phyloP scores from a whole-genome alignment of 2,113 vertebrate genomes.

The Perccottus glenii region DNA sequence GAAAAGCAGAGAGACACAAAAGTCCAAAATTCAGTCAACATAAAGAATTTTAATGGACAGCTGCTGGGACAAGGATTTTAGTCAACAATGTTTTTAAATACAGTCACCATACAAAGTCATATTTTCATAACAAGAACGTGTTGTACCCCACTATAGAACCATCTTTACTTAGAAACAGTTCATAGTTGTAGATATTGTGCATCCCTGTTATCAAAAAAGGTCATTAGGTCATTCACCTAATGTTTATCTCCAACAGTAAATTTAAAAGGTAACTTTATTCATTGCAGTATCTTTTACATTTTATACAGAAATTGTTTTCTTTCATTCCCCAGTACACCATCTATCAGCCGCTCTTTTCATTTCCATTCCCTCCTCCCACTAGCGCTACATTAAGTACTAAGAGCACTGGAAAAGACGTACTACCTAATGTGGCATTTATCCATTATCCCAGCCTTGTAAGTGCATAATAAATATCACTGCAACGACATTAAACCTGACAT shows the following conservation, averaged over 20 bases:
- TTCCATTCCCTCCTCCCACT: conserved; percentile 7
- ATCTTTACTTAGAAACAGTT: too few relatives aligned
- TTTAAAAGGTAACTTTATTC: neutral
- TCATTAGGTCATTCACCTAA: neutral
- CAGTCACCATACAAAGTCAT: too few relatives aligned
- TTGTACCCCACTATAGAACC: too few relatives aligned
- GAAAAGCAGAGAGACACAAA: too few relatives aligned
- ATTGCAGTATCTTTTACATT: neutral
- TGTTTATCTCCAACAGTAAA: neutral
- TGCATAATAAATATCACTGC: conserved; percentile 45
- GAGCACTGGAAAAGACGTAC: conserved; percentile 52
- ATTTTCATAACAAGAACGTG: too few relatives aligned
- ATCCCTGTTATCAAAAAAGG: too few relatives aligned
- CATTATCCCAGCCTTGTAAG: conserved; percentile 22
- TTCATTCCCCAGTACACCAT: conserved; percentile 5
- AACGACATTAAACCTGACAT: conserved; percentile 34
- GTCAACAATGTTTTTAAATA: too few relatives aligned
- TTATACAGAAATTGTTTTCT: neutral
- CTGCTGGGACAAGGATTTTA: too few relatives aligned
- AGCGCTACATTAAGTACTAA: conserved; percentile 59
- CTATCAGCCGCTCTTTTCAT: conserved; percentile 28
- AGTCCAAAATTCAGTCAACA: too few relatives aligned
- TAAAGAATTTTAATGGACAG: too few relatives aligned
- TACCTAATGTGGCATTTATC: conserved; percentile 49
- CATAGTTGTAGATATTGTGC: too few relatives aligned